A percentile compares a stretch with the other conserved stretches of the same genome.
These are phyloP conservation scores for Drosophila lacteicornis DNA, from an alignment of 1,140 invertebrate species.

Conservation along the genomic window DNA sequence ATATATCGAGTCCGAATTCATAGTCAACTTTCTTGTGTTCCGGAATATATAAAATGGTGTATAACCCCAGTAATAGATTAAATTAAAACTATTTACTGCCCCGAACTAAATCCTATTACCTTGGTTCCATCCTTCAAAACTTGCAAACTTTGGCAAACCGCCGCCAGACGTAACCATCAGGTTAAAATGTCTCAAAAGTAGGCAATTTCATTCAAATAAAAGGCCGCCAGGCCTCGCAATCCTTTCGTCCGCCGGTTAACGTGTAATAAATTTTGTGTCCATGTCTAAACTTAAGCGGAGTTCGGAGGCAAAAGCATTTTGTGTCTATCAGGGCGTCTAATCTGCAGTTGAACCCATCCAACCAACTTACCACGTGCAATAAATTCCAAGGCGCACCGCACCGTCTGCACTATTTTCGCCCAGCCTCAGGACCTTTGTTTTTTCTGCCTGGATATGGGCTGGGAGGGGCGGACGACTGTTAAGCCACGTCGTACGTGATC, in stretches of 20 bases:
- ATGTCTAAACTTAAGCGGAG: constrained; percentile 76
- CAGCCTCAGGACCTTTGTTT: constrained; percentile 56
- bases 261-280: constrained; percentile 73
- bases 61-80: too few relatives aligned
- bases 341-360: constrained; percentile 75
- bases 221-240: neutral
- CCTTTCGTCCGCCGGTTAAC: constrained; percentile 44
- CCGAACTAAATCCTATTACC: neutral
- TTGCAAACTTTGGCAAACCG: constrained; percentile 27
- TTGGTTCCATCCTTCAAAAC: constrained; percentile 48
- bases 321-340: constrained; percentile 78
- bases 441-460: constrained; percentile 11
- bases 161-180: constrained; percentile 43
- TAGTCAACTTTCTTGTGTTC: too few relatives aligned
- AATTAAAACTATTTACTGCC: too few relatives aligned
- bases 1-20: too few relatives aligned
- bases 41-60: too few relatives aligned
- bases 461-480: constrained; percentile 23
- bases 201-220: constrained; percentile 27
- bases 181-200: constrained; percentile 44
- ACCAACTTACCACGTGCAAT: constrained; percentile 78
- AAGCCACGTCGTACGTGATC: constrained; percentile 73
- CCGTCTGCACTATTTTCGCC: constrained; percentile 73
- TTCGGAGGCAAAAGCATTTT: constrained; percentile 71
- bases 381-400: constrained; percentile 69